These are phyloP conservation scores for Lytechinus variegatus DNA, from an alignment of 35 echinoderm and acorn worm species.

Conservation along the genomic window DNA sequence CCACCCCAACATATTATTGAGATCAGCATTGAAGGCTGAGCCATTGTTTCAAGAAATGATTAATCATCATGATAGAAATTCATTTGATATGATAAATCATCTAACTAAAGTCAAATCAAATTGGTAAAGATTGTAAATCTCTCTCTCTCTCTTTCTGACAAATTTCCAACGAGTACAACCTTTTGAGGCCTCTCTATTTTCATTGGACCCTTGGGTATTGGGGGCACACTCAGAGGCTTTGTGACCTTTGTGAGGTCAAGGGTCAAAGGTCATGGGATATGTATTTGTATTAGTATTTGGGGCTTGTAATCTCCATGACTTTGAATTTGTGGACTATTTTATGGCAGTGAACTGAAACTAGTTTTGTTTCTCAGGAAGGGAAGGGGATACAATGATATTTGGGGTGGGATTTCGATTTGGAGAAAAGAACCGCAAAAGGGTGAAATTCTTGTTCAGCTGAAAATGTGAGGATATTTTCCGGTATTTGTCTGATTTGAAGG, in stretches of 20 bases:
- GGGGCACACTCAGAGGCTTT: not conserved
- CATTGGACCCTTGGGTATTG: not conserved
- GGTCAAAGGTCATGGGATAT: not conserved
- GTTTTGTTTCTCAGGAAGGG: not conserved
- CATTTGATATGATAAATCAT: not conserved
- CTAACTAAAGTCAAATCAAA: not conserved
- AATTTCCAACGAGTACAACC: not conserved
- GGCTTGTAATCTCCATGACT: not conserved
- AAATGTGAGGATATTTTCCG: not conserved
- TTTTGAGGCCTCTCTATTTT: not conserved
- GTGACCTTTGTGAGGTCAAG: not conserved
- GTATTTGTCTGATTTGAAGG: no score
- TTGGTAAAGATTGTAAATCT: not conserved
- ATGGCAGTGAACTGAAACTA: not conserved
- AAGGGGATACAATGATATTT: not conserved
- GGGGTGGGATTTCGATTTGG: no score
- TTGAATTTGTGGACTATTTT: not conserved
- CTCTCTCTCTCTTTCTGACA: not conserved
- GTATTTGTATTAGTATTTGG: not conserved
- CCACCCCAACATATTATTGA: not conserved
- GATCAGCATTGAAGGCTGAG: not conserved
- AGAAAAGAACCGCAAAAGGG: no score
- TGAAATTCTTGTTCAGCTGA: not conserved
- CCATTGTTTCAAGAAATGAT: not conserved
- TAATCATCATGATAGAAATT: not conserved